A percentile compares a stretch with the other conserved stretches of the same genome.
These are phyloP conservation scores for Tethea ocularis DNA, from an alignment of 2,888 invertebrate genomes.

Conservation along the genomic window DNA sequence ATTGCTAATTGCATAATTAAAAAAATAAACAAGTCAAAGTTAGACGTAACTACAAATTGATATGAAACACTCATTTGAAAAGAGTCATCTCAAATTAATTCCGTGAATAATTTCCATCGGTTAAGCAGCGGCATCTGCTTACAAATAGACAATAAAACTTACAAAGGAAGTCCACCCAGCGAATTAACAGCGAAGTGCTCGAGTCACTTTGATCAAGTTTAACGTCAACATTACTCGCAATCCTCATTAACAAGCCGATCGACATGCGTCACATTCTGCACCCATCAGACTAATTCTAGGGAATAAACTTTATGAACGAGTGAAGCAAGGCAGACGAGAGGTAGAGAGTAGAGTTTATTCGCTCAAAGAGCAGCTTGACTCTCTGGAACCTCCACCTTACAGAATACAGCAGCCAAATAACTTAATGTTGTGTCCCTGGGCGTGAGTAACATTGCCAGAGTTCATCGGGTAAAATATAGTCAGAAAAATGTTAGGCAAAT, in stretches of 20 bases:
- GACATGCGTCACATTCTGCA: slow-evolving; percentile 47
- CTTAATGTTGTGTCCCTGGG: too few species aligned
- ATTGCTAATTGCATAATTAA: too few species aligned
- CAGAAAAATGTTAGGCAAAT: too few species aligned
- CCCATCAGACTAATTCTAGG: slow-evolving; percentile 19
- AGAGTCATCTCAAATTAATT: neutral
- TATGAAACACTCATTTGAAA: neutral
- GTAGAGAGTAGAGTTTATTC: too few species aligned
- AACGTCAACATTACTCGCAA: slow-evolving; percentile 70
- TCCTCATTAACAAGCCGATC: slow-evolving; percentile 75
- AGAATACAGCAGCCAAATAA: too few species aligned
- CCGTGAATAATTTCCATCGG: slow-evolving; percentile 35
- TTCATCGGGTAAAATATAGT: too few species aligned
- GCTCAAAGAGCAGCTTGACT: too few species aligned
- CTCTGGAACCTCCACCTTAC: too few species aligned
- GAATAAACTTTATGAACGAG: slow-evolving; percentile 2
- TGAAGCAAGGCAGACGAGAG: neutral
- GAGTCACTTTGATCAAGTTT: slow-evolving; percentile 68
- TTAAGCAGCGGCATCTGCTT: slow-evolving; percentile 40
- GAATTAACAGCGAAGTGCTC: slow-evolving; percentile 35
- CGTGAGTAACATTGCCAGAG: too few species aligned
- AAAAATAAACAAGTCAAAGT: too few species aligned
- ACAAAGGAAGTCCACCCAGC: slow-evolving; percentile 36
- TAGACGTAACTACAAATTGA: too few species aligned
- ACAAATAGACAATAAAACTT: slow-evolving; percentile 58